Percentiles rank a stretch among this genome's conserved stretches.
These are phyloP conservation scores for Cuniculus paca DNA, from an alignment of 2,797 vertebrate species.

Conservation along the genomic window DNA sequence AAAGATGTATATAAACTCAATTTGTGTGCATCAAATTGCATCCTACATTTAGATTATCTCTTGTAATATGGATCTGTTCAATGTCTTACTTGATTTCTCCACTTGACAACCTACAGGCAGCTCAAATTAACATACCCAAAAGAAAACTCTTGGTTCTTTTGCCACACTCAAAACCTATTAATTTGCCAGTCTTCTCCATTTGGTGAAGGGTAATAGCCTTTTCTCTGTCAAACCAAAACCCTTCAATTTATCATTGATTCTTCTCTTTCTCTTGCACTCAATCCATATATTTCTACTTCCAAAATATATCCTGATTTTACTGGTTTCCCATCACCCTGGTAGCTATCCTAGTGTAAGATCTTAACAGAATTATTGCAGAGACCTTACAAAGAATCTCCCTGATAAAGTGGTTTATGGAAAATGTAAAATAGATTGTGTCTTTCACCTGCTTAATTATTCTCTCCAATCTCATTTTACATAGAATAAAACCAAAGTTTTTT, in stretches of 20 bases:
- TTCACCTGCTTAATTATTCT: constrained; percentile 8
- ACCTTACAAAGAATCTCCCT: background rate
- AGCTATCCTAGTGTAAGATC: background rate
- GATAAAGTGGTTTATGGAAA: background rate
- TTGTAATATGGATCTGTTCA: background rate
- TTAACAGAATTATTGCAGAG: background rate
- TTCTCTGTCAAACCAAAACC: background rate
- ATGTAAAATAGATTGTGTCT: background rate
- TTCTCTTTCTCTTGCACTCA: background rate
- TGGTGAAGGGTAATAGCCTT: background rate
- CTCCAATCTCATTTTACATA: background rate
- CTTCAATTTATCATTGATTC: background rate
- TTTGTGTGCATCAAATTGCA: background rate
- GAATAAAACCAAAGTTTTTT: constrained; percentile 21
- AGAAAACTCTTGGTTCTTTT: background rate
- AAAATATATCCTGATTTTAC: background rate
- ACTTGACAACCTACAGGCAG: background rate
- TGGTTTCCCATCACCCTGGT: background rate
- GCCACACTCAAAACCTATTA: background rate
- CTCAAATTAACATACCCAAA: background rate
- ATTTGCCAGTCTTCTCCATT: background rate
- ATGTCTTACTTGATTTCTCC: background rate
- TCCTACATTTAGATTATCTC: background rate
- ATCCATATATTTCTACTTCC: background rate
- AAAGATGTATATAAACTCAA: background rate